Evolutionary conservation across 1,140 invertebrate genomes (phyloP).

Genomic region (Drosophila ambigua): DNA sequence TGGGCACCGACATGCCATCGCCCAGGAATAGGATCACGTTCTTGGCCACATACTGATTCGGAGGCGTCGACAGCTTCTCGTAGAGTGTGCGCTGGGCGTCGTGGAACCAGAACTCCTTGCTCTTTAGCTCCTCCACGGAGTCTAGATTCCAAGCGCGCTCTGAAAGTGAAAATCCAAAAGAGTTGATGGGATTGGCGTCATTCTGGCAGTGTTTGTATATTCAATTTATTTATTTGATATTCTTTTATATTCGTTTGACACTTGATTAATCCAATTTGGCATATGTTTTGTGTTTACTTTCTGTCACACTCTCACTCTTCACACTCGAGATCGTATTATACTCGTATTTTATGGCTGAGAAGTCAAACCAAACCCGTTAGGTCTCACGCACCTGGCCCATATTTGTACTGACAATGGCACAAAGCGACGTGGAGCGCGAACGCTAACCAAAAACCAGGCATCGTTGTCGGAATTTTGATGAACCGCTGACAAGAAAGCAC

Average conservation of each 20-base stretch:
- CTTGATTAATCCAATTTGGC: slow-evolving; percentile 61
- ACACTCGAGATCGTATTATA: slow-evolving; percentile 26
- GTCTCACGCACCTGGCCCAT: slow-evolving; percentile 75
- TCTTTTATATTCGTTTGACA: slow-evolving; percentile 53
- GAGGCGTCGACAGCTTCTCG: slow-evolving; percentile 50
- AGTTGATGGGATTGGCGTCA: neutral
- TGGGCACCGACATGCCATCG: slow-evolving; percentile 91
- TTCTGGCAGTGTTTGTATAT: slow-evolving; percentile 28
- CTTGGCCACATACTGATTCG: slow-evolving; percentile 86
- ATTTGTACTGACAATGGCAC: slow-evolving; percentile 64
- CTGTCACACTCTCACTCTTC: slow-evolving; percentile 37
- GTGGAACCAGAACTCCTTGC: slow-evolving; percentile 70
- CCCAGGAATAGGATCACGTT: slow-evolving; percentile 91
- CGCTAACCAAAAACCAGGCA: slow-evolving; percentile 58
- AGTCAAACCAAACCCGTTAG: slow-evolving; percentile 18
- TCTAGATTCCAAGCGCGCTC: slow-evolving; percentile 55
- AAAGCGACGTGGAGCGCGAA: slow-evolving; percentile 53
- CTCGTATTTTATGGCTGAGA: slow-evolving; percentile 21
- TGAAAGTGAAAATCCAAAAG: slow-evolving; percentile 4
- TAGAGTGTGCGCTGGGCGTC: slow-evolving; percentile 64
- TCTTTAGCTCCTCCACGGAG: slow-evolving; percentile 43
- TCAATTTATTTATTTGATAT: slow-evolving; percentile 30
- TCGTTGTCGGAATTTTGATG: slow-evolving; percentile 52
- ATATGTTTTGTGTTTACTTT: slow-evolving; percentile 56
- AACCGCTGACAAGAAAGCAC: slow-evolving; percentile 15